Base-by-base conservation (phyloP, 2,888 invertebrate genomes). In the Epirrhoe tristata region DNA sequence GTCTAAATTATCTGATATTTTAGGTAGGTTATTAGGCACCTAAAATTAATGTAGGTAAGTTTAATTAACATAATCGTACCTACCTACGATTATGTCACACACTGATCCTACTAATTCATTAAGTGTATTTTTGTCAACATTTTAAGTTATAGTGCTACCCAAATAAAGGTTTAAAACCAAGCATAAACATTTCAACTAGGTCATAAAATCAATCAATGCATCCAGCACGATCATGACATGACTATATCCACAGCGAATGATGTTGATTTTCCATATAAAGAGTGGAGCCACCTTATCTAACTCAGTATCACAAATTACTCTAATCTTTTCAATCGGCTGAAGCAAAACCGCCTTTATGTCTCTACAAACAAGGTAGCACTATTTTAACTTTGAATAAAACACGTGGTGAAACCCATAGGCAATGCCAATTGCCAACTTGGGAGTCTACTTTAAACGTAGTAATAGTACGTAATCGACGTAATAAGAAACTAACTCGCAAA, bases 181-280 rank as follows among this genome's bases (percentile, higher is more conserved):
- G 55, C 62, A 71, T 67, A 67, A 70, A 70, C 66, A 59, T 62
- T 62, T 69, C 62, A 72, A 61, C 61, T 66, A 69, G 69, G 69
- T 69, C 67, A 66, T 69, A 72, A 70, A 71, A 71, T 72, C 72
- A 72, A 72, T 74, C 74, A 72, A 72, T 66, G 66, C 69, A 67
- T 70, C 61, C 62, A 71, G 63, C 58, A 57, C 58, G 62, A 58
- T 59, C 60, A 63, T 66, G 63, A 66, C 58, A 51, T 17, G 58
- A 36, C 58, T 36, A 12, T 58, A 51, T 73, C 67, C 74, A 81
- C 81, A 81, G 76, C 78, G 80, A 84, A 85, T 82, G 79, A 86
- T 84, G 85, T 81, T 80, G 86, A 84, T 82, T 86, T 83, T 75
- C 87, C 87, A 77, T 87, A 80, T 87, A 81, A 75, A 86, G 86